Base-by-base conservation (phyloP, 2,113 vertebrate genomes). In the Rhagologus leucostigma region DNA sequence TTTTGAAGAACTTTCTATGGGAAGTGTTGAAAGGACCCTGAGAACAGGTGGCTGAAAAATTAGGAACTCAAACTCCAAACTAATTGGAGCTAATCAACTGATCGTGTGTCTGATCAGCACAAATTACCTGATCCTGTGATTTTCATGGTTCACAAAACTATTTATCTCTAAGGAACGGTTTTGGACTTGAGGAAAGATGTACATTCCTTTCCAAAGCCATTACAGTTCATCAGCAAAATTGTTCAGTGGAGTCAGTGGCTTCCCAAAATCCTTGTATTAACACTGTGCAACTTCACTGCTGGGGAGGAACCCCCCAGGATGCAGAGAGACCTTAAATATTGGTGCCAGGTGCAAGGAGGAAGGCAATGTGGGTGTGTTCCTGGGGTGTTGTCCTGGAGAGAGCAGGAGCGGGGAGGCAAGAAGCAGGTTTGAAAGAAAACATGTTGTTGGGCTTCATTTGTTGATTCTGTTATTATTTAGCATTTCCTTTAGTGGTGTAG, bases 81-180 rank as follows among this genome's bases (percentile, higher is more conserved):
- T 91, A 96, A 85, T 87, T 87, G 57, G 26, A 91, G 77, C 57
- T 96, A 94, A 95, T 96, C 65, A 92, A 71, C 62, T 89, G 69
- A 78, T 77, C 29, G 47, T 56, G 64, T 75, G 62, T 64, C 77
- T 91, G 87, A 93, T 95, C 63, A 84, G 52, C 37, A 73, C 44
- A 62, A 95, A 89, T 89, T 71, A 41, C 46, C 53, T 84, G 62
- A 22, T 55, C 53, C 53, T 55, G 29, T 76, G 81, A 65, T 95
- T 84, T 75, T 81, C 57, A 37, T 22, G 68, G 37, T 82, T 92
- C 65, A 67, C 11, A 35, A n/a, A 68, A 13, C 14, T 64, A 1
- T 75, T 85, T 64, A 16, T 83, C 50, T 79, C 49, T 33, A 75
- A 80, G 24, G 44, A 80, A 73, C 33, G 22, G 13, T 59, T 59